Percentiles rank a stretch among this genome's conserved stretches.
Evolutionary conservation across 2,113 vertebrate genomes (phyloP).

Genomic region (Mesocricetus auratus): DNA sequence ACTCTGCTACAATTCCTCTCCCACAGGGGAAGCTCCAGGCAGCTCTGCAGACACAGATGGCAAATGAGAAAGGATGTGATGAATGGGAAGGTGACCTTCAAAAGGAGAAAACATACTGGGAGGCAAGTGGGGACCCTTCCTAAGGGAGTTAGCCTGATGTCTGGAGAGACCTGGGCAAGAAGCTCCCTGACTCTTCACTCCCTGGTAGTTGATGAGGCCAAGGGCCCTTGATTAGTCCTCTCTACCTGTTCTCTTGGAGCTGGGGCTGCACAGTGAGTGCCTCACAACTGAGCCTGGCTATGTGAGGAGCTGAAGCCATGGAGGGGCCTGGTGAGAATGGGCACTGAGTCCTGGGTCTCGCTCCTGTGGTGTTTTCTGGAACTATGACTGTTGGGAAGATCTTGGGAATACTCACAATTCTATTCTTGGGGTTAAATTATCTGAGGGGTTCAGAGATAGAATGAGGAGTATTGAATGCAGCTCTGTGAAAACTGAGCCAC

Average conservation of each 20-base stretch:
- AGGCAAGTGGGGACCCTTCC: slow-evolving; percentile 35
- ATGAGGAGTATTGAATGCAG: neutral
- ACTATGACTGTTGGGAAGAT: neutral
- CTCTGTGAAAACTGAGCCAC: neutral
- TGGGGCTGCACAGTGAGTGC: neutral
- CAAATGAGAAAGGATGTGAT: neutral
- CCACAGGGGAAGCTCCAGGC: slow-evolving; percentile 33
- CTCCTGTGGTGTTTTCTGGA: neutral
- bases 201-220: neutral
- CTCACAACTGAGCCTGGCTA: too few species aligned
- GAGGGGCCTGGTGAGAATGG: neutral
- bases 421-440: neutral
- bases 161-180: neutral
- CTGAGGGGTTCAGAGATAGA: accelerated
- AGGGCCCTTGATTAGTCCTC: neutral
- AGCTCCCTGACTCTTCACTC: neutral
- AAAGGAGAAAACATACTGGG: slow-evolving; percentile 50
- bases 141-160: neutral
- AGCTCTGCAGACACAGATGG: neutral
- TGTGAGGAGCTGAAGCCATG: neutral
- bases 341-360: neutral
- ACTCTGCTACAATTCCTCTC: neutral
- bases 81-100: neutral
- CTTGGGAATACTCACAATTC: accelerated
- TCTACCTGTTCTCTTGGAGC: neutral